Percentiles rank a stretch among this genome's conserved stretches.
Evolutionary conservation across 2,888 invertebrate genomes (phyloP).

Genomic region (Caenorhabditis sulstoni): DNA sequence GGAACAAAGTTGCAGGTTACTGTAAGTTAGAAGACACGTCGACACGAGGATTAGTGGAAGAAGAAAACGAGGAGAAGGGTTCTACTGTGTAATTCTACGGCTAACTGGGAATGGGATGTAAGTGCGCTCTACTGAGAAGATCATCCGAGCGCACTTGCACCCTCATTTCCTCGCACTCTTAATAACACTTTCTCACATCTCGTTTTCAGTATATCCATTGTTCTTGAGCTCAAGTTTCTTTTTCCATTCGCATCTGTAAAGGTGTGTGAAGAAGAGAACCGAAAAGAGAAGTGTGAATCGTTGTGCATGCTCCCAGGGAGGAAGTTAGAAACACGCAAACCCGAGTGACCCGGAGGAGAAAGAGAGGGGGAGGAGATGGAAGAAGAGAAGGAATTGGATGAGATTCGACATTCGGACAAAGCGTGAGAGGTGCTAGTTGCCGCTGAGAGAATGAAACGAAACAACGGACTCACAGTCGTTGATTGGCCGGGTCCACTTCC

Average conservation of each 20-base stretch:
- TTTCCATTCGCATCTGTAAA: conserved; percentile 50
- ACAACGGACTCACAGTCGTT: conserved; percentile 62
- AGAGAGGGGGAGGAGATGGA: neutral
- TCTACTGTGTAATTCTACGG: conserved; percentile 2
- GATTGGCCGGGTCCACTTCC: conserved; percentile 63
- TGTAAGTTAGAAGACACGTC: neutral
- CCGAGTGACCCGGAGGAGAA: neutral
- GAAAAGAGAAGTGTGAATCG: conserved; percentile 1
- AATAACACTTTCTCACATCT: conserved; percentile 19
- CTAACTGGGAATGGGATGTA: neutral
- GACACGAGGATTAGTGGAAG: conserved; percentile 8
- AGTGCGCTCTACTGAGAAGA: neutral
- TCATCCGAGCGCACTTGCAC: neutral
- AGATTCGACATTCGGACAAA: conserved; percentile 57
- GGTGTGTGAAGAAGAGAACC: conserved; percentile 7
- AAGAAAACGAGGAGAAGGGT: neutral
- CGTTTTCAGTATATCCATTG: conserved; percentile 19
- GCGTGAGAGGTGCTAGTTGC: conserved; percentile 39
- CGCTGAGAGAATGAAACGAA: neutral
- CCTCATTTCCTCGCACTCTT: too few species aligned
- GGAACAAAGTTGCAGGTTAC: conserved; percentile 11
- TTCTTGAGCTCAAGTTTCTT: conserved; percentile 52
- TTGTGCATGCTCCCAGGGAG: conserved; percentile 20
- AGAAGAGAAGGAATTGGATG: conserved; percentile 6
- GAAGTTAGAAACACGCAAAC: conserved; percentile 8